phyloP scores from a whole-genome alignment of 2,113 vertebrate genomes.

The Gambusia holbrooki region DNA sequence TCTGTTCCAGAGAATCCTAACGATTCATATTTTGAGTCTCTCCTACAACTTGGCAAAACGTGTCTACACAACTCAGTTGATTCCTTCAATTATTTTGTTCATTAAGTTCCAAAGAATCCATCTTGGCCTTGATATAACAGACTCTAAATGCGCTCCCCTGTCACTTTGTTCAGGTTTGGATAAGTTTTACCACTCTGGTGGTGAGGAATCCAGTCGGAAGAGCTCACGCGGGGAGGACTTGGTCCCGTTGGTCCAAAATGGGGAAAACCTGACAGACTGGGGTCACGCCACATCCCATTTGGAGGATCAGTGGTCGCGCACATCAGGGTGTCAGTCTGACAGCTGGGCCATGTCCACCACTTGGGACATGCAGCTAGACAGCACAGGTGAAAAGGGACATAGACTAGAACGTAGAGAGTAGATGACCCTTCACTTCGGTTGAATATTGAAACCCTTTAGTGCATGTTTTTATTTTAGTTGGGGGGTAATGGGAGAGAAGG shows the following conservation, averaged over 20 bases:
- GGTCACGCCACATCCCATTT: constrained; percentile 18
- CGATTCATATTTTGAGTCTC: too few relatives aligned
- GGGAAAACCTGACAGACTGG: constrained; percentile 37
- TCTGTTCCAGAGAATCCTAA: too few relatives aligned
- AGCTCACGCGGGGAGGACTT: constrained; percentile 27
- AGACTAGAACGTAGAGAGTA: constrained; percentile 43
- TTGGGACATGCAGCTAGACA: constrained; percentile 63
- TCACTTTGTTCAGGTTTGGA: constrained; percentile 56
- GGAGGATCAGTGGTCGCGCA: constrained; percentile 19
- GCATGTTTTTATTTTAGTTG: not conserved
- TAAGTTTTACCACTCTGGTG: constrained; percentile 9
- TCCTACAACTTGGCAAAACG: too few relatives aligned
- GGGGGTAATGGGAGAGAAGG: not conserved
- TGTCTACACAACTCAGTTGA: too few relatives aligned
- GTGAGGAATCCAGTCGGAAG: constrained; percentile 9
- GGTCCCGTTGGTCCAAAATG: constrained; percentile 34
- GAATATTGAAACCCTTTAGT: constrained; percentile 23
- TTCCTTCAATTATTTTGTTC: not conserved
- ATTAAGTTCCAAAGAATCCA: not conserved
- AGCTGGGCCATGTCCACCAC: constrained; percentile 54
- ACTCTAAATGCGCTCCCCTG: constrained; percentile 8
- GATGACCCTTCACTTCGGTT: constrained; percentile 30
- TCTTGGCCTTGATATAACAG: not conserved
- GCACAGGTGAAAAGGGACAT: constrained; percentile 59
- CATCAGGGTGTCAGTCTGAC: constrained; percentile 39